These are phyloP conservation scores for Zygothrica quintamaculata DNA, from an alignment of 2,888 invertebrate genomes.

Conservation along the genomic window DNA sequence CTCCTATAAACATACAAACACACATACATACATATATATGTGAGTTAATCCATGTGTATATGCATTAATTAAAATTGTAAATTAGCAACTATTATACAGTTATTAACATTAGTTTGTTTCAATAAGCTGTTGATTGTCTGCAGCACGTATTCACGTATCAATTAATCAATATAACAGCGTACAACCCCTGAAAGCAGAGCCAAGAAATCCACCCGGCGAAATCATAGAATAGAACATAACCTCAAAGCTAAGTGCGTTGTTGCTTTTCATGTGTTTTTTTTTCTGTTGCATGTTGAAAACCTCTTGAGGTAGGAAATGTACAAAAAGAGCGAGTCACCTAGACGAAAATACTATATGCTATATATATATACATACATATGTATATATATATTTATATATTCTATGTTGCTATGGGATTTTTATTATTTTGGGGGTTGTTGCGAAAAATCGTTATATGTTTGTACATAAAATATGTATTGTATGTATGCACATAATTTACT, in stretches of 20 bases:
- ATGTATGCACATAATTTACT: constrained; percentile 20
- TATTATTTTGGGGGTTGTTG: constrained; percentile 50
- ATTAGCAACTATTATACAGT: constrained; percentile 13
- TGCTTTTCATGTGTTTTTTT: neutral
- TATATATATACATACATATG: constrained; percentile 8
- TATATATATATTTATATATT: constrained; percentile 29
- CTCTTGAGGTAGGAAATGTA: constrained; percentile 70
- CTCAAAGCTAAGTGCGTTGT: constrained; percentile 46
- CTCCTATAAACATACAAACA: no score
- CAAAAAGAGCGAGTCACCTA: constrained; percentile 3
- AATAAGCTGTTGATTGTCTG: no score
- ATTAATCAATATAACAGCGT: constrained; percentile 36
- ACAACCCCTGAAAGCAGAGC: constrained; percentile 20
- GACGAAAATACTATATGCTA: no score
- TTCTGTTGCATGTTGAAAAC: constrained; percentile 40
- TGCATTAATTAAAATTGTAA: neutral
- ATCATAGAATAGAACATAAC: constrained; percentile 47
- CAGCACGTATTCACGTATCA: constrained; percentile 1
- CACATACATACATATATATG: no score
- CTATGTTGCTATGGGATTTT: constrained; percentile 12
- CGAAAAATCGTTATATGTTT: constrained; percentile 16
- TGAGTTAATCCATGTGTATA: no score
- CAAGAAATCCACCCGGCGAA: constrained; percentile 31
- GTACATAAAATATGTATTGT: constrained; percentile 21
- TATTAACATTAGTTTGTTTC: neutral